phyloP scores from a whole-genome alignment of 2,113 vertebrate genomes.

The Centropus bengalensis region DNA sequence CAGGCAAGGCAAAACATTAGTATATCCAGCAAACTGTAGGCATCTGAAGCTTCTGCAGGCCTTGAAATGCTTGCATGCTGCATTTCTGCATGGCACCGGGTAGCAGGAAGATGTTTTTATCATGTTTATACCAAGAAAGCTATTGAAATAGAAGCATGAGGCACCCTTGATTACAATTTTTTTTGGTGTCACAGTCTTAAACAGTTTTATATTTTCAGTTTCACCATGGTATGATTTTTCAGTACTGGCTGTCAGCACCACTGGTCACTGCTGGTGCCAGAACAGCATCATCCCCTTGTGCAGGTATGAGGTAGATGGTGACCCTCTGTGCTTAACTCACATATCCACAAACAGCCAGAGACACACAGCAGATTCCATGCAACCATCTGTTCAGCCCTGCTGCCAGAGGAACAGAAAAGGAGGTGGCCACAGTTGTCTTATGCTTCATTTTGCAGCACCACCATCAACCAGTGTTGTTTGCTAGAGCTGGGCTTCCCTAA shows the following conservation, averaged over 20 bases:
- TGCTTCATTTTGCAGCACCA: rapidly evolving
- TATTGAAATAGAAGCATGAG: neutral
- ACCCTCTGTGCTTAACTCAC: neutral
- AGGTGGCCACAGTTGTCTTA: neutral
- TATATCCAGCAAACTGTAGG: slow-evolving; percentile 26
- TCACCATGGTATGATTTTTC: rapidly evolving
- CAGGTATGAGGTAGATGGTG: neutral
- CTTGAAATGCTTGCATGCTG: neutral
- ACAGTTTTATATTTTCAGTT: neutral
- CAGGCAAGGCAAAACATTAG: slow-evolving; percentile 46
- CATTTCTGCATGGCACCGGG: neutral
- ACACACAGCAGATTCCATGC: neutral
- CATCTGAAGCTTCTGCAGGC: slow-evolving; percentile 28
- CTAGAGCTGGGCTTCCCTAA: neutral
- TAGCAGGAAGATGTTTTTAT: neutral
- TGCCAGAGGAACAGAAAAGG: neutral
- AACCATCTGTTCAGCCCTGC: neutral
- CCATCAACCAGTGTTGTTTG: neutral
- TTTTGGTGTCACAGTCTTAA: neutral
- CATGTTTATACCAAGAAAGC: neutral
- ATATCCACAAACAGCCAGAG: neutral
- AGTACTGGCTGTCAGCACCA: neutral
- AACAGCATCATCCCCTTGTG: neutral
- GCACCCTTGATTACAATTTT: neutral
- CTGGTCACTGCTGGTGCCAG: neutral